Evolutionary conservation across 2,888 invertebrate genomes (phyloP), one percentile per base, ranked within the genome.

Genomic region (Entomobrya proxima): DNA sequence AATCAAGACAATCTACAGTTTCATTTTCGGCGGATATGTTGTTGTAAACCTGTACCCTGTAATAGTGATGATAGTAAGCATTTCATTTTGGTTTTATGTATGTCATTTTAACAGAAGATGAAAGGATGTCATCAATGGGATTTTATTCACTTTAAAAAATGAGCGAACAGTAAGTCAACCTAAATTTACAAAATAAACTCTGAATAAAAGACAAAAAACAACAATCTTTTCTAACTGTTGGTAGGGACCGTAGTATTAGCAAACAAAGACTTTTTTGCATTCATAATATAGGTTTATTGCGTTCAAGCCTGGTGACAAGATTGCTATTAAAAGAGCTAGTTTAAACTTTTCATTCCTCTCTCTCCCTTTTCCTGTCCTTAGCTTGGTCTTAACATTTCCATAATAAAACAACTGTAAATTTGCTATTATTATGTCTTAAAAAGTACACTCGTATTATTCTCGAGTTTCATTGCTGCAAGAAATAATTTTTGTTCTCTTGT

Each of bases 351-450:
- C 47, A 30, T 58, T 47, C 77, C 47, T 32, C 30, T 50, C 47
- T 61, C 44, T 55, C 13, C 58, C 67, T 35, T 21, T 79, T 79
- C 50, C 15, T 58, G n/a, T n/a, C n/a, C n/a, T 82, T 27, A 15
- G 32, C 15, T 58, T 72, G n/a, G n/a, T n/a, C n/a, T 58, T 76
- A 77, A 30, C 69, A 83, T 77, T 83, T 83, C 77, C 58, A 69
- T 67, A 83, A 76, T 83, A 83, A 83, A 76, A 52, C 64, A 77
- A 76, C 83, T 67, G 77, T 83, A 83, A 83, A 83, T 83, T 83
- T 76, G 77, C 83, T 75, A 76, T 67, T 77, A 83, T 83, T 83
- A 76, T 83, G 69, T 47, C 27, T 67, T 67, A 55, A 83, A 61
- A 72, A 72, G 64, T 7, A 64, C 64, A 61, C 30, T 37, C 11